Percentiles rank a stretch among this genome's conserved stretches.
These are phyloP conservation scores for Tetramorium parvispinum DNA, from an alignment of 1,140 invertebrate genomes.

Conservation along the genomic window DNA sequence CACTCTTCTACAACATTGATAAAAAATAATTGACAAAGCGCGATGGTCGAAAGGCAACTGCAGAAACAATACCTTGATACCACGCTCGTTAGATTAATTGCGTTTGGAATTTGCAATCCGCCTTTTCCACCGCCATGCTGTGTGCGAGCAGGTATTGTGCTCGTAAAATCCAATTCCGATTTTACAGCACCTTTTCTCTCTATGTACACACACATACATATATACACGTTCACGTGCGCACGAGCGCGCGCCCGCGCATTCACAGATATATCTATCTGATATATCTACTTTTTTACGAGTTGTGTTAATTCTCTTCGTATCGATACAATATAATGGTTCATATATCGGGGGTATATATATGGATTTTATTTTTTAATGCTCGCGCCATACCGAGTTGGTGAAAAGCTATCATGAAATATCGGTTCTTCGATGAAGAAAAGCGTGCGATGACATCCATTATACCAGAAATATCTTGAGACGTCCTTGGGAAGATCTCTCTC, in stretches of 20 bases:
- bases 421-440: constrained; percentile 6
- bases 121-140: not conserved
- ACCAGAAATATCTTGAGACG: constrained; percentile 31
- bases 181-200: not conserved
- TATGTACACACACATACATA: not conserved
- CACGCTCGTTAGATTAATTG: constrained; percentile 52
- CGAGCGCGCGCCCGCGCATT: too few species aligned
- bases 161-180: constrained; percentile 39
- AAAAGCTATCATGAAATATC: constrained; percentile 26
- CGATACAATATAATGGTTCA: not conserved
- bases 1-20: not conserved
- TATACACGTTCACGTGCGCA: too few species aligned
- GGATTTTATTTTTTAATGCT: constrained; percentile 23
- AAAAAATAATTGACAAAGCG: not conserved
- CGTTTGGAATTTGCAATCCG: constrained; percentile 45
- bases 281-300: not conserved
- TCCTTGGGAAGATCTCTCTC: constrained; percentile 10
- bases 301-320: constrained; percentile 6
- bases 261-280: not conserved
- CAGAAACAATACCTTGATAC: constrained; percentile 9
- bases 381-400: not conserved
- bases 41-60: not conserved
- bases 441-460: constrained; percentile 39
- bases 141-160: constrained; percentile 25
- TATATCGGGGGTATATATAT: not conserved